Evolutionary conservation across 2,888 invertebrate species (phyloP).

Genomic region (Dynastes hyllus): DNA sequence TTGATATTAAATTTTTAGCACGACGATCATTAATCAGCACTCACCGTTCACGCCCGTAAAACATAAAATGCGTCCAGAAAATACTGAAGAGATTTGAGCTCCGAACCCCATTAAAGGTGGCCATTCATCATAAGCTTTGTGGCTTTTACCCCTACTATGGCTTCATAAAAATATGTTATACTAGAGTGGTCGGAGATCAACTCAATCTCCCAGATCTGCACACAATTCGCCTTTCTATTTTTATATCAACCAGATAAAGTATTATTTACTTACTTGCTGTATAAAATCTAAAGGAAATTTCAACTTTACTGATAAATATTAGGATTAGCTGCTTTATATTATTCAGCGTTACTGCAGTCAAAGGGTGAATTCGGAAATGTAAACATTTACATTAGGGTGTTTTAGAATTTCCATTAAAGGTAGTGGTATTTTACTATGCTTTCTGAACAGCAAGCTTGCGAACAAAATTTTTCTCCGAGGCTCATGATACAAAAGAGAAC

Average conservation of each 20-base stretch:
- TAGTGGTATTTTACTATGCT: too few species aligned
- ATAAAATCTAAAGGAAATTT: background rate
- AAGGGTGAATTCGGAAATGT: too few species aligned
- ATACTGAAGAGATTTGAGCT: constrained; percentile 44
- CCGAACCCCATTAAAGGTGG: constrained; percentile 56
- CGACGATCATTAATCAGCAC: constrained; percentile 42
- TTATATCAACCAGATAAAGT: constrained; percentile 15
- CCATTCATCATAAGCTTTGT: constrained; percentile 59
- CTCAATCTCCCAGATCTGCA: constrained; percentile 46
- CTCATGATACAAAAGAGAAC: too few species aligned
- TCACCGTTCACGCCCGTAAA: constrained; percentile 39
- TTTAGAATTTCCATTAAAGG: too few species aligned
- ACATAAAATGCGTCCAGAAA: constrained; percentile 35
- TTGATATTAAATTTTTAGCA: constrained; percentile 22
- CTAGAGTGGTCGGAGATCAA: constrained; percentile 42
- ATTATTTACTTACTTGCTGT: constrained; percentile 16
- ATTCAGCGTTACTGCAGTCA: too few species aligned
- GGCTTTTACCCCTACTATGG: constrained; percentile 52
- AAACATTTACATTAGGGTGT: too few species aligned
- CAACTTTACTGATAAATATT: background rate
- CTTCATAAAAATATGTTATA: constrained; percentile 50
- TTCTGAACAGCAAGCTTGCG: too few species aligned
- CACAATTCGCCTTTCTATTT: constrained; percentile 20
- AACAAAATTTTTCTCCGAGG: too few species aligned
- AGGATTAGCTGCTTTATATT: too few species aligned